Base-by-base conservation (phyloP, 53 echinoderm and acorn worm species). In the Mesocentrotus franciscanus region DNA sequence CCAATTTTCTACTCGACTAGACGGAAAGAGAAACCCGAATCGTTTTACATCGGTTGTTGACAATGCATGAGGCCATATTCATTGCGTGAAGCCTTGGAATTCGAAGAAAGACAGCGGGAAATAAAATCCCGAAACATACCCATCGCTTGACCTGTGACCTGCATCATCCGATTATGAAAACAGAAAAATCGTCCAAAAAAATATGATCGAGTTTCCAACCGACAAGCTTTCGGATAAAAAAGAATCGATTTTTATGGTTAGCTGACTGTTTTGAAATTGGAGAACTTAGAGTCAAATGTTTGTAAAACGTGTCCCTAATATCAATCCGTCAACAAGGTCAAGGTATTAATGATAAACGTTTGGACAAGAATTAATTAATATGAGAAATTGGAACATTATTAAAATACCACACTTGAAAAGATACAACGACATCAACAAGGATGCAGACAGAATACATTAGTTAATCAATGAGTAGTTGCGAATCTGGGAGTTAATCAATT, bases 31-130 rank as follows among this genome's bases (percentile, higher is more conserved):
- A 81, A 81, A 39, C 17, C 17, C 11, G 39, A 7, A 32, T 87
- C 87, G 14, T 57, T 56, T 87, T 10, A 56, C 87, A 56, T 39
- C 0, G 64, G 91, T 62, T 62, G 64, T 91, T 91, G 91, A 91
- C 91, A 17, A 14, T 17, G 66, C 36, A 24, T 66, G 91, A 91
- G 66, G 32, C 91, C 13, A 35, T 35, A 64, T 36, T 58, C 35
- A 57, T 87, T 29, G 34, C 56, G 58, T 58, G 56, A 58, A 58
- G n/a, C 91, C 64, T 66, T 10, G 91, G 91, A 68, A 62, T 91
- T 91, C 91, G 9, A 4, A 5, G 91, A 91, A 91, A 91, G 5
- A 34, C 66, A 91, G 91, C 91, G 91, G 91, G 91, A 91, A 91
- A 15, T 66, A 13, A 66, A 20, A 34, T 91, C 91, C 66, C 10